A percentile compares a stretch with the other conserved stretches of the same genome.
phyloP scores from a whole-genome alignment of 53 echinoderm and acorn worm genomes.

The Echinarachnius parma region DNA sequence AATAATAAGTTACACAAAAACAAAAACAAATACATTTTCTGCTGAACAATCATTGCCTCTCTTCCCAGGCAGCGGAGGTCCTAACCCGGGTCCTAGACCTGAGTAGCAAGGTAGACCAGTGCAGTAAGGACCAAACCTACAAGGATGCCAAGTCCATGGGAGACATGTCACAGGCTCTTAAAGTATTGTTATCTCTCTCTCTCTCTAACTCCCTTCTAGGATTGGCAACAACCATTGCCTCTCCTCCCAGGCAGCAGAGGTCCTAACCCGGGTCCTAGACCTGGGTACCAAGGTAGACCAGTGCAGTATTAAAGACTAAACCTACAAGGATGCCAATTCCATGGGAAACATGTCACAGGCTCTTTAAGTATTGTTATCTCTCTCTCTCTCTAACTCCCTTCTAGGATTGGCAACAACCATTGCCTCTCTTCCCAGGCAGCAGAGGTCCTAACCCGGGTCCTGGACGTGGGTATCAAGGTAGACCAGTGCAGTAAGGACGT shows the following conservation, averaged over 20 bases:
- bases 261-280: constrained; percentile 32
- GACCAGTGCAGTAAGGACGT: constrained; percentile 56
- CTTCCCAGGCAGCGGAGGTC: constrained; percentile 56
- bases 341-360: constrained; percentile 52
- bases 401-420: constrained; percentile 47
- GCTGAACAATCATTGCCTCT: constrained; percentile 51
- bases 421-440: constrained; percentile 56
- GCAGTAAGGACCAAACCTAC: constrained; percentile 48
- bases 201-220: neutral
- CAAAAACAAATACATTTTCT: no score
- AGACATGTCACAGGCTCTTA: constrained; percentile 38
- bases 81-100: constrained; percentile 34
- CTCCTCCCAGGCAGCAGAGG: constrained; percentile 55
- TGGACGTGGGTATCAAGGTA: constrained; percentile 39
- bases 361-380: no score
- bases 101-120: constrained; percentile 51
- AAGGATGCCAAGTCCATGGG: constrained; percentile 59
- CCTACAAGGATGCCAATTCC: constrained; percentile 52
- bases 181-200: no score
- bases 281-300: constrained; percentile 52
- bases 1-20: no score
- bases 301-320: constrained; percentile 45
- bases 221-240: constrained; percentile 54
- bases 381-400: no score
- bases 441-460: constrained; percentile 41